Percentiles rank a stretch among this genome's conserved stretches.
Conservation (phyloP, 1,140 invertebrate species). For the Drosophila varians region DNA sequence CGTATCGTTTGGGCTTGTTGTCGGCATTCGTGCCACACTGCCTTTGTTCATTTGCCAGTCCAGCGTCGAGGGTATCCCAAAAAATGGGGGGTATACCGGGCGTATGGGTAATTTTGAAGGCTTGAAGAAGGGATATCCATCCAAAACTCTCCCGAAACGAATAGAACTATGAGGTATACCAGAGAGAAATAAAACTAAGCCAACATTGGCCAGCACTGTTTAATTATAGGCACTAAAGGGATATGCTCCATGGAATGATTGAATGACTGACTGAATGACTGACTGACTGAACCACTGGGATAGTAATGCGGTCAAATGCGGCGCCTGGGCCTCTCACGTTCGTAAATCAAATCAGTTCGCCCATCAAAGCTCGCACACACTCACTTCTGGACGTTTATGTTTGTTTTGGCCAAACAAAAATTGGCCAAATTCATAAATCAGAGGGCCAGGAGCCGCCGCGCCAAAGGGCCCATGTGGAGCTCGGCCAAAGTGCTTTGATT, state of each 20-base stretch:
- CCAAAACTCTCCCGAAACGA: no score
- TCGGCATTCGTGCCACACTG: slow-evolving; percentile 5
- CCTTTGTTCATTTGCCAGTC: neutral
- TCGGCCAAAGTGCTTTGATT: neutral
- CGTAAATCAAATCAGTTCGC: slow-evolving; percentile 62
- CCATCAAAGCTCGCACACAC: neutral
- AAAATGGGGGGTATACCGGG: neutral
- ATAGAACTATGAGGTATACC: no score
- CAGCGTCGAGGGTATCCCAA: neutral
- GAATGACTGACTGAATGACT: slow-evolving; percentile 2
- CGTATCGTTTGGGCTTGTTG: slow-evolving; percentile 5
- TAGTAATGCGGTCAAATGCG: no score
- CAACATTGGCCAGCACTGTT: slow-evolving; percentile 48
- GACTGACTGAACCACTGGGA: slow-evolving; percentile 5
- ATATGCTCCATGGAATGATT: neutral
- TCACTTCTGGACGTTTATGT: slow-evolving; percentile 13
- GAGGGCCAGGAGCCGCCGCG: slow-evolving; percentile 2
- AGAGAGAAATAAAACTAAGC: slow-evolving; percentile 48
- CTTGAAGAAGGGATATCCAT: neutral
- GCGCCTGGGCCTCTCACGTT: slow-evolving; percentile 13
- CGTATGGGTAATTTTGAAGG: neutral
- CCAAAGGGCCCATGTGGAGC: slow-evolving; percentile 1
- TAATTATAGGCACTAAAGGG: slow-evolving; percentile 56
- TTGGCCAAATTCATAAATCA: slow-evolving; percentile 37
- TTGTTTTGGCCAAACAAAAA: slow-evolving; percentile 36